These are phyloP conservation scores for Zaprionus vittiger DNA, from an alignment of 1,140 invertebrate species.

Conservation along the genomic window DNA sequence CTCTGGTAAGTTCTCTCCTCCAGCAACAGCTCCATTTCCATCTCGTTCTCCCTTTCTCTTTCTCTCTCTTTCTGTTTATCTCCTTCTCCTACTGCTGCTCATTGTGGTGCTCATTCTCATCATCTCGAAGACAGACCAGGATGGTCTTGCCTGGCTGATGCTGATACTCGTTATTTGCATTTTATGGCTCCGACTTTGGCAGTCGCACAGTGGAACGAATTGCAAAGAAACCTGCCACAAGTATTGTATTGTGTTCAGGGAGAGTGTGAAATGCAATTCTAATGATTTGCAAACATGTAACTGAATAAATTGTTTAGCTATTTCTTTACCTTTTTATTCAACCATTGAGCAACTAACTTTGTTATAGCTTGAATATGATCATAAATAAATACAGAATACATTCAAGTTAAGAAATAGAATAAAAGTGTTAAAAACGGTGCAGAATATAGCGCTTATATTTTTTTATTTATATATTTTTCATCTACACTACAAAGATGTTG, in stretches of 20 bases:
- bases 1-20: neutral
- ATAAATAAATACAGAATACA: too few species aligned
- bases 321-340: too few species aligned
- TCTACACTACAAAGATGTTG: too few species aligned
- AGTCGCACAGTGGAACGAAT: slow-evolving; percentile 26
- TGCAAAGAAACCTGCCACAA: neutral
- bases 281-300: too few species aligned
- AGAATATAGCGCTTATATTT: too few species aligned
- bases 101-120: neutral
- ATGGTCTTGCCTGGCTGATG: slow-evolving; percentile 43
- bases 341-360: too few species aligned
- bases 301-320: too few species aligned
- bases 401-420: too few species aligned
- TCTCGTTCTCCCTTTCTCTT: neutral
- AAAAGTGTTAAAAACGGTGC: too few species aligned
- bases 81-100: neutral
- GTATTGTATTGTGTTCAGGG: neutral
- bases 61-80: neutral
- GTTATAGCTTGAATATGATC: too few species aligned
- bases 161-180: slow-evolving; percentile 67
- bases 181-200: slow-evolving; percentile 59
- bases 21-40: neutral
- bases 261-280: neutral
- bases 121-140: slow-evolving; percentile 31
- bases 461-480: too few species aligned